Evolutionary conservation across 2,888 invertebrate species (phyloP).

Genomic region (Lycocerus yunnanus): DNA sequence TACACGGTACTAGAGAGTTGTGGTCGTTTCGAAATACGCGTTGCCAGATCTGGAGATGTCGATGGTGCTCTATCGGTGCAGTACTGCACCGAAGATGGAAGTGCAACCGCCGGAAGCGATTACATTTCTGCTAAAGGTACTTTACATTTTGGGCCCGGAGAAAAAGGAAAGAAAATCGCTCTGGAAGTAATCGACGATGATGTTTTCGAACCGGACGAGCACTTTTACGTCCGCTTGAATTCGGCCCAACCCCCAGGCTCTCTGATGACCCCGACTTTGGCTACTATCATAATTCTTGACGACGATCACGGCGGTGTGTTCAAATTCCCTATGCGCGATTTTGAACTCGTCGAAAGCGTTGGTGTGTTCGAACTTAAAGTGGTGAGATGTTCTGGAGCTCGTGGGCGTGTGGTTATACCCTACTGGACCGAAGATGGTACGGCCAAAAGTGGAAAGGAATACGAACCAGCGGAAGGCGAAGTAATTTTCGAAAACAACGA

Average conservation of each 20-base stretch:
- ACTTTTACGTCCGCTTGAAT: constrained; percentile 88
- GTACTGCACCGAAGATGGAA: constrained; percentile 95
- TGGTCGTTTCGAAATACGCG: constrained; percentile 89
- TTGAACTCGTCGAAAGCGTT: constrained; percentile 88
- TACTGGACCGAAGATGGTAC: constrained; percentile 93
- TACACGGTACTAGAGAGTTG: constrained; percentile 99
- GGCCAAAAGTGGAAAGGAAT: constrained; percentile 90
- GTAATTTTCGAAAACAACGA: constrained; percentile 97
- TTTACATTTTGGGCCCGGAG: constrained; percentile 85
- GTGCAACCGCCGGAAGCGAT: constrained; percentile 95
- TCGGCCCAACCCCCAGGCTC: constrained; percentile 72
- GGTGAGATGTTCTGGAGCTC: constrained; percentile 89
- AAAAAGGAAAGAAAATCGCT: constrained; percentile 83
- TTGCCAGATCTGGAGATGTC: constrained; percentile 74
- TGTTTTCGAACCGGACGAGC: constrained; percentile 99
- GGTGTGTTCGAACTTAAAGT: constrained; percentile 85
- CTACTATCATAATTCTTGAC: constrained; percentile 97
- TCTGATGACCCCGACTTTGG: constrained; percentile 85
- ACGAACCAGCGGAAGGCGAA: constrained; percentile 76
- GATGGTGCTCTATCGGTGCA: constrained; percentile 80
- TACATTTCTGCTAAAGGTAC: constrained; percentile 87
- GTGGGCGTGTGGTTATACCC: constrained; percentile 88
- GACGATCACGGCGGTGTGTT: constrained; percentile 99
- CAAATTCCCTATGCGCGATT: constrained; percentile 83
- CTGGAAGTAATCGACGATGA: constrained; percentile 98